Percentiles rank a stretch among this genome's conserved stretches.
phyloP scores from a whole-genome alignment of 2,888 invertebrate species.

The Perizoma affinitatum region DNA sequence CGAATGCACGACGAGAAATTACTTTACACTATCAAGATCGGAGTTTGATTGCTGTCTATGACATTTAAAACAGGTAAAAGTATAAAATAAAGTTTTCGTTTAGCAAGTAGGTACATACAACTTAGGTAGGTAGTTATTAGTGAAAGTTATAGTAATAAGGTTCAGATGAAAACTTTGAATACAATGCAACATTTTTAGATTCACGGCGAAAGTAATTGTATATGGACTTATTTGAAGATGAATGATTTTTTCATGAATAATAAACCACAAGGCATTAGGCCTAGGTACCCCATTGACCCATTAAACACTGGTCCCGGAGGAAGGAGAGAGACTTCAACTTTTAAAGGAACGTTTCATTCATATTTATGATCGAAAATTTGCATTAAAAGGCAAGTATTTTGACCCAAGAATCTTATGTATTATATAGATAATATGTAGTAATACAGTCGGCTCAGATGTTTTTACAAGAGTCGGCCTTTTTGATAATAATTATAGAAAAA shows the following conservation, averaged over 20 bases:
- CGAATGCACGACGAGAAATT: constrained; percentile 55
- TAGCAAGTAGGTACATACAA: too few relatives aligned
- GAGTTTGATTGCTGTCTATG: constrained; percentile 38
- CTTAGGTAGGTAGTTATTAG: too few relatives aligned
- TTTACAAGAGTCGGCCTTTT: constrained; percentile 48
- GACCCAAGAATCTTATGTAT: constrained; percentile 60
- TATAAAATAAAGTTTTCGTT: not conserved
- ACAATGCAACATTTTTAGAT: not conserved
- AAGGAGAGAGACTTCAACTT: constrained; percentile 33
- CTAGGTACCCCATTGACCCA: constrained; percentile 51
- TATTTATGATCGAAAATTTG: constrained; percentile 79
- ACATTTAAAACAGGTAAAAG: not conserved
- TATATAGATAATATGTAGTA: constrained; percentile 44
- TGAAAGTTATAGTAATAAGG: too few relatives aligned
- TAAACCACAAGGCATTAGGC: constrained; percentile 36
- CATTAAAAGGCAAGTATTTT: constrained; percentile 70
- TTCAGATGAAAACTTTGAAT: not conserved
- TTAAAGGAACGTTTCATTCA: constrained; percentile 71
- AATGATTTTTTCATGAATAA: constrained; percentile 34
- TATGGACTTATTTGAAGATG: not conserved
- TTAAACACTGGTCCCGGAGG: constrained; percentile 37
- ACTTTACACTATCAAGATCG: constrained; percentile 51
- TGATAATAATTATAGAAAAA: constrained; percentile 34
- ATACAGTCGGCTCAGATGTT: constrained; percentile 39
- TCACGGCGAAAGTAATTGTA: not conserved